phyloP scores from a whole-genome alignment of 2,797 vertebrate genomes.

The Darevskia nairensis region DNA sequence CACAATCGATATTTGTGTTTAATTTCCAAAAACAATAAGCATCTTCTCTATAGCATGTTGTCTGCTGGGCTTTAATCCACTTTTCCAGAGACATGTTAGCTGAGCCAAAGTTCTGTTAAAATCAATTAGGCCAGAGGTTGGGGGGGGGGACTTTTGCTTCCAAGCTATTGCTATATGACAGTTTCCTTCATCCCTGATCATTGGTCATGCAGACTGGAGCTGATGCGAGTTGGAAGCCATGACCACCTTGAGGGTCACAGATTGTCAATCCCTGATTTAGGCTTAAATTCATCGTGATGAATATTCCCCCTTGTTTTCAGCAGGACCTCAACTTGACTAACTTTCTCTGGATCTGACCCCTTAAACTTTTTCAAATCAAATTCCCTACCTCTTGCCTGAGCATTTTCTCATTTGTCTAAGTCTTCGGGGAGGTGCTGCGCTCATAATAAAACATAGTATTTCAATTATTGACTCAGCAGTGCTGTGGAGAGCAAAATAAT shows the following conservation, averaged over 20 bases:
- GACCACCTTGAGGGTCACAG: background rate
- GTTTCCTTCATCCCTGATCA: background rate
- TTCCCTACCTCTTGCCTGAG: constrained; percentile 8
- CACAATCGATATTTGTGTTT: background rate
- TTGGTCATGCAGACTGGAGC: background rate
- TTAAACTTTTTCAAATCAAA: constrained; percentile 5
- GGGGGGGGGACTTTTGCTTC: background rate
- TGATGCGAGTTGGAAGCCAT: background rate
- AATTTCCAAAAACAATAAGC: background rate
- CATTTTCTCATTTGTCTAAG: constrained; percentile 27
- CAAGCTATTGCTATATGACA: background rate
- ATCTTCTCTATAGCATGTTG: no score
- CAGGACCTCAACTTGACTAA: background rate
- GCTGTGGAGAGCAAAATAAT: constrained; percentile 48
- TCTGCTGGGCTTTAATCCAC: background rate
- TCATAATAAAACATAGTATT: constrained; percentile 42
- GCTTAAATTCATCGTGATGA: background rate
- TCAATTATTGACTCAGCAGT: constrained; percentile 43
- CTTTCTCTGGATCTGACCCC: background rate
- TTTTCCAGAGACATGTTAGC: background rate
- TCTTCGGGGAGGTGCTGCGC: background rate
- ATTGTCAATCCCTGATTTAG: background rate
- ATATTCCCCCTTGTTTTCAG: background rate
- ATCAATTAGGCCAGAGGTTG: no score
- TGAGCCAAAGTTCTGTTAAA: background rate